Conservation (phyloP, 2,113 vertebrate genomes). For the Piaya cayana region DNA sequence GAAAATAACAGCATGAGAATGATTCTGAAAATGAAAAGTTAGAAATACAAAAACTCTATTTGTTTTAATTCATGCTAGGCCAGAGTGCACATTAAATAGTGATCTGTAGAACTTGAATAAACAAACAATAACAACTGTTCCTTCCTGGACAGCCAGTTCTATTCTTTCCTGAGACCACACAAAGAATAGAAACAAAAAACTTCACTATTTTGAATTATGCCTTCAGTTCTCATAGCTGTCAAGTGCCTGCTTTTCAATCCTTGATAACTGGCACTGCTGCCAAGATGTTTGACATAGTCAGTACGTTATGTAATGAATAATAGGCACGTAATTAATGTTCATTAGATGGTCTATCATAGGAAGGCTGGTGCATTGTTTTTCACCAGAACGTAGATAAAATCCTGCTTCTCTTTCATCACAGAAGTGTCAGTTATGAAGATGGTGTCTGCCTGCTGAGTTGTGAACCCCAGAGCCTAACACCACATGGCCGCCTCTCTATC, state of each 20-base stretch:
- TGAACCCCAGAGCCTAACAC: rapidly evolving
- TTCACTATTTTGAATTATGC: neutral
- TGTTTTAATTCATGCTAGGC: neutral
- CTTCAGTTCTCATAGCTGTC: neutral
- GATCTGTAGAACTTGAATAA: neutral
- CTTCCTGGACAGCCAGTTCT: neutral
- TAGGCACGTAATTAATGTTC: neutral
- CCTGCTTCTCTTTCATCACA: neutral
- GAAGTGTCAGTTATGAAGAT: neutral
- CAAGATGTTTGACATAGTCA: neutral
- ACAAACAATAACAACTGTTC: neutral
- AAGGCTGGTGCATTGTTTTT: neutral
- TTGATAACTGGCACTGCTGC: neutral
- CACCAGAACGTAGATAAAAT: neutral
- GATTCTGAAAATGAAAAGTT: neutral
- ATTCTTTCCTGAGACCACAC: neutral
- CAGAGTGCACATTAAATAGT: neutral
- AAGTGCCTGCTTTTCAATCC: neutral
- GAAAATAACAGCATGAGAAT: neutral
- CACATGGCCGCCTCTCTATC: rapidly evolving
- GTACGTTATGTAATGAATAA: rapidly evolving
- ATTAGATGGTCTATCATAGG: neutral
- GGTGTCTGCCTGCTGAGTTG: neutral
- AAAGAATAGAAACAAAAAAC: neutral
- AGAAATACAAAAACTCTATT: neutral